Evolutionary conservation across 2,797 vertebrate genomes (phyloP), one percentile per base, ranked within the genome.

Genomic region (Borostomias antarcticus): DNA sequence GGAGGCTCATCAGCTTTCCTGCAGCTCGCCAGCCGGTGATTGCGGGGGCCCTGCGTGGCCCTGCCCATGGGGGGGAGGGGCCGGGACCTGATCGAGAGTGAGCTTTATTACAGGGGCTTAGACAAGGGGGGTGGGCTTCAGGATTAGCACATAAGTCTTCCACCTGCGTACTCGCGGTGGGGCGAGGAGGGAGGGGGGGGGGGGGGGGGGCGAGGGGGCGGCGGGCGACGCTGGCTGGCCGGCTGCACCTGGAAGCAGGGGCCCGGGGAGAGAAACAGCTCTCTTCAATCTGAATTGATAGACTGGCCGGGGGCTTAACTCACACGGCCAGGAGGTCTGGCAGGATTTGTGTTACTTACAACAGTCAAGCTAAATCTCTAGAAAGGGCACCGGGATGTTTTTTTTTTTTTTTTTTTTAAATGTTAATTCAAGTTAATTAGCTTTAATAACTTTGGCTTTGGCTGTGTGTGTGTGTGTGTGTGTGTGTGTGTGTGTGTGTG

Each of bases 1-100:
- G 80, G 83, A 78, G 76, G 76, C 91, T 92, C 89, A 91, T 92
- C 92, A 91, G 89, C 89, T 93, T 92, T 92, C 91, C 85, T 73
- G 78, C 64, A 61, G 86, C 88, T 90, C 84, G 86, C 86, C 87
- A 84, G 79, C 85, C 74, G 82, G 85, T 91, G 91, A 93, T 92
- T 92, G 90, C 86, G 65, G 78, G 81, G 85, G 84, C 85, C n/a
- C 88, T 88, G 88, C 77, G 76, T 85, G 72, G 76, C 78, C 60
- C 40, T 74, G 85, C 85, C 85, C 83, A 82, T 84, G 83, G 85
- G 85, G 85, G 63, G 72, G 40, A 72, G 66, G 64, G 72, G 73
- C 61, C 64, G 72, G 66, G 64, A 86, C 85, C 88, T 93, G 91
- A 93, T 91, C 92, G 89, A 92, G 90, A 90, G 85, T 56, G 71